Evolutionary conservation across 2,888 invertebrate species (phyloP).

Genomic region (Drosophila neotestacea): DNA sequence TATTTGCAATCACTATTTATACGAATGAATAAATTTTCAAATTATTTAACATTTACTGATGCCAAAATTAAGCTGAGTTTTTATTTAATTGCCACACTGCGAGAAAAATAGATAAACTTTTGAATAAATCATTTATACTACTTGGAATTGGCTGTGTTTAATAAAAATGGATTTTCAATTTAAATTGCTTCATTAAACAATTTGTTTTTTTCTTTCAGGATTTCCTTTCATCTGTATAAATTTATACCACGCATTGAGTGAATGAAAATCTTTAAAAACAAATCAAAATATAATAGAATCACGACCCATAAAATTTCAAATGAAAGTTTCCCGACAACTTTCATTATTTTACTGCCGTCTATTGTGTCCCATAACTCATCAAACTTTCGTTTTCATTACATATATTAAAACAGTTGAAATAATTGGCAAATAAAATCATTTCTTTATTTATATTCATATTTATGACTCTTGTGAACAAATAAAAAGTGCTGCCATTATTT

Average conservation of each 20-base stretch:
- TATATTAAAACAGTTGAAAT: neutral
- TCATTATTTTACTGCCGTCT: neutral
- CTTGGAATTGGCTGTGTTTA: too few species aligned
- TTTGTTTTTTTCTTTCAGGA: too few species aligned
- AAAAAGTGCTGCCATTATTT: conserved; percentile 15
- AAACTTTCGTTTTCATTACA: neutral
- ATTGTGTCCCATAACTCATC: neutral
- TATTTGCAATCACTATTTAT: conserved; percentile 32
- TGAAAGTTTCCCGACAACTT: neutral
- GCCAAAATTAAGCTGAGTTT: conserved; percentile 1
- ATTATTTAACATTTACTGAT: conserved; percentile 30
- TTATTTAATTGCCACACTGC: neutral
- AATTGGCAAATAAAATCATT: neutral
- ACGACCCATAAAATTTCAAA: too few species aligned
- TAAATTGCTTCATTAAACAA: too few species aligned
- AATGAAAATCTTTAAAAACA: too few species aligned
- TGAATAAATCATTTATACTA: neutral
- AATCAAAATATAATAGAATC: too few species aligned
- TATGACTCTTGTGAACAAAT: conserved; percentile 7
- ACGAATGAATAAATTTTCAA: conserved; percentile 28
- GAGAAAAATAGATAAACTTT: neutral
- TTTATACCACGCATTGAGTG: too few species aligned
- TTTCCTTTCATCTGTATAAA: too few species aligned
- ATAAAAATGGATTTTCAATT: too few species aligned
- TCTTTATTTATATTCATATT: neutral